These are phyloP conservation scores for Eciton burchellii DNA, from an alignment of 1,140 invertebrate species.

Conservation along the genomic window DNA sequence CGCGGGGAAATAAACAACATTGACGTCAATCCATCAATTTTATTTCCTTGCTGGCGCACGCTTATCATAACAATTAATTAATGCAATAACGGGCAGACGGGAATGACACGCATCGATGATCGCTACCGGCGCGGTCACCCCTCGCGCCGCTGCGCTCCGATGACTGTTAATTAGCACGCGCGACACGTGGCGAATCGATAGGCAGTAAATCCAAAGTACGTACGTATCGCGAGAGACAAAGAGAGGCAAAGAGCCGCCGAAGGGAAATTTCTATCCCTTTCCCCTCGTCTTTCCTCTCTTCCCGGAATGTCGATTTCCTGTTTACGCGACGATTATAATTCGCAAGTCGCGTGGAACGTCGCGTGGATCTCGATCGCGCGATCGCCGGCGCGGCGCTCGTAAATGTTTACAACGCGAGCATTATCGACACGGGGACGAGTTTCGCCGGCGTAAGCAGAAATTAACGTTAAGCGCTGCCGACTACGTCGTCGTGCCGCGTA, in stretches of 20 bases:
- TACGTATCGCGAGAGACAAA: neutral
- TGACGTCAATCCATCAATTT: too few relatives aligned
- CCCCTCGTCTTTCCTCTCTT: neutral
- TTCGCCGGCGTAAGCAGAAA: neutral
- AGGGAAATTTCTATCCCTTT: neutral
- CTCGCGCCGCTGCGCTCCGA: neutral
- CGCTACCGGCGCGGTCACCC: neutral
- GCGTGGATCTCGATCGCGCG: neutral
- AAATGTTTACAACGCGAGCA: slow-evolving; percentile 37
- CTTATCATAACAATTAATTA: slow-evolving; percentile 21
- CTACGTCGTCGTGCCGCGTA: neutral
- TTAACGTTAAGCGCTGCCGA: slow-evolving; percentile 24
- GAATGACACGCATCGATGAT: neutral
- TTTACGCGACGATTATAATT: neutral
- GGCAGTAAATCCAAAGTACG: slow-evolving; percentile 12
- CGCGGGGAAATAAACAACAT: too few relatives aligned
- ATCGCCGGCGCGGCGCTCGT: neutral
- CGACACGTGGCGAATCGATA: slow-evolving; percentile 26
- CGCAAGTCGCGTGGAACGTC: neutral
- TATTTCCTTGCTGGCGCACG: neutral
- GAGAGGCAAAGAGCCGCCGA: too few relatives aligned
- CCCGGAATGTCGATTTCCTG: neutral
- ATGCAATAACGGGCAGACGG: too few relatives aligned
- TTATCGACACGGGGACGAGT: neutral
- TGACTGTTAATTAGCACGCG: slow-evolving; percentile 50